Conservation (phyloP, 2,888 invertebrate species). For the Spisula subtruncata region DNA sequence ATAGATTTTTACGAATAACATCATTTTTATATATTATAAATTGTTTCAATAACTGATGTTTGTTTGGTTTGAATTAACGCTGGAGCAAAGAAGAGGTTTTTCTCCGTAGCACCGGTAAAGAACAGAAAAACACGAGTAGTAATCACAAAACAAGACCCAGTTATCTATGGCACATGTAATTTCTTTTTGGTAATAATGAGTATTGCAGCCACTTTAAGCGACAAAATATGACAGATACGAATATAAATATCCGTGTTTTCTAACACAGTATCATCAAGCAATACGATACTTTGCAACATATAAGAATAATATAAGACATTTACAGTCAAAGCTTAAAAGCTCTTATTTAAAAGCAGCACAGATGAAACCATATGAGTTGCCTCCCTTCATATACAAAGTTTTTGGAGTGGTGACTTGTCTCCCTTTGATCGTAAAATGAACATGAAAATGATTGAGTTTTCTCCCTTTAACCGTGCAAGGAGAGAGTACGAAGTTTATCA, state of each 20-base stretch:
- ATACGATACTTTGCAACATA: background rate
- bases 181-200: background rate
- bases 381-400: background rate
- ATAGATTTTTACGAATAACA: no score
- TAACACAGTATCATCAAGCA: background rate
- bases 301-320: background rate
- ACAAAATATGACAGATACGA: background rate
- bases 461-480: background rate
- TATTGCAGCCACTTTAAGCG: background rate
- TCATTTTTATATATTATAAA: no score
- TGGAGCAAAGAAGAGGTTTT: no score
- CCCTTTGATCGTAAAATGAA: background rate
- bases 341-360: background rate
- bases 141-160: background rate
- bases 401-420: background rate
- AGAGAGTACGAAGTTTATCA: background rate
- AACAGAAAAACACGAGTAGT: background rate
- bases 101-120: background rate
- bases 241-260: background rate
- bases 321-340: background rate
- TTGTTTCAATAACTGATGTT: no score
- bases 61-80: no score
- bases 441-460: constrained; percentile 10
- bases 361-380: background rate
- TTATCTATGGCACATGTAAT: background rate